Evolutionary conservation across 2,113 vertebrate genomes (phyloP), one percentile per base, ranked within the genome.

Genomic region (Anolis carolinensis): DNA sequence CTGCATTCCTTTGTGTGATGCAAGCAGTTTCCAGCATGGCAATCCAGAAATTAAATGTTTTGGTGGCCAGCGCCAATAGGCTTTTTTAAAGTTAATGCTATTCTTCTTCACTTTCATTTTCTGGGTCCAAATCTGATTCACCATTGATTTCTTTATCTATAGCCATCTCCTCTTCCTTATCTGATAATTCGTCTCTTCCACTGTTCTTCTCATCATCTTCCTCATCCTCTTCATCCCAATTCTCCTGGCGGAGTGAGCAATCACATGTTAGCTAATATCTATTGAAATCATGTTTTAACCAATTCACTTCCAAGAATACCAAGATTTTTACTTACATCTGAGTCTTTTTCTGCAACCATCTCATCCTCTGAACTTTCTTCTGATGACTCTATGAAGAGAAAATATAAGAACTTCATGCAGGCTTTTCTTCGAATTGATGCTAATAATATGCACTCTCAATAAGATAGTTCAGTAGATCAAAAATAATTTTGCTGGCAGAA

Each of bases 61-160:
- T 62, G 87, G 55, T 87, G 90, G 91, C 92, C 92, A 88, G 86
- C 89, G 89, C 89, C 70, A 2, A 65, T 84, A 89, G 34, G 21
- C 3, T 48, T 76, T 14, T 89, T 88, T 93, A 44, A 2, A 0
- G 80, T 71, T 67, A 30, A 7, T 82, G 87, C 96, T 96, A 99
- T 93, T 99, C 98, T 92, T 99, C 98, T 96, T 99, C 99, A 65
- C 99, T 99, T 95, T 98, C 98, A 4, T 98, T 98, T 79, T 96
- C 98, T 25, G 97, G 97, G 79, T 99, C 98, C 95, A 98, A 96
- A 91, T 99, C 98, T 63, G 98, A 99, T 90, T 99, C 99, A 20
- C 98, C 98, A 44, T 98, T 99, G 2, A 97, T 94, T 95, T 98
- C 98, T 89, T 97, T 97, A 89, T 98, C 97, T 88, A 95, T 96